phyloP scores from a whole-genome alignment of 1,140 invertebrate genomes.

The Aphelinus atriplicis region DNA sequence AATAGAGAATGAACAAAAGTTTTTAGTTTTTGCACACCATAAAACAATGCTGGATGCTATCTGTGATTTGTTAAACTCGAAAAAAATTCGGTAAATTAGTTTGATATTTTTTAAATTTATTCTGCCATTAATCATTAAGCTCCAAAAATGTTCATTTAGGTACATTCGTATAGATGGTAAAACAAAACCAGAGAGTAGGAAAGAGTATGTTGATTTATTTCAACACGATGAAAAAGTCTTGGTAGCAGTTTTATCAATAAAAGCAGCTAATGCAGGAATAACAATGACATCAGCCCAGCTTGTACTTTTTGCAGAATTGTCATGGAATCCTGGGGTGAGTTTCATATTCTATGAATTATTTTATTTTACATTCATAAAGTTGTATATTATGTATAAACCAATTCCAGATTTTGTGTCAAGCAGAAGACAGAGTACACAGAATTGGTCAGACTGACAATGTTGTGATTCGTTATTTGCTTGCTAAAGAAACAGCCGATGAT shows the following conservation, averaged over 20 bases:
- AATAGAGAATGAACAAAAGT: conserved; percentile 78
- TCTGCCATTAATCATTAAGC: too few species aligned
- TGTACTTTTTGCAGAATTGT: conserved; percentile 95
- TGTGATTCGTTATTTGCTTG: conserved; percentile 86
- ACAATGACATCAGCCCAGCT: conserved; percentile 91
- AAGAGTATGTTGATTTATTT: conserved; percentile 79
- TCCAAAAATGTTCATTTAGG: conserved; percentile 50
- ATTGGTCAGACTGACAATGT: conserved; percentile 89
- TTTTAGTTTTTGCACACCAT: conserved; percentile 95
- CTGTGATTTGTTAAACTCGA: conserved; percentile 70
- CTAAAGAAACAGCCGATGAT: conserved; percentile 90
- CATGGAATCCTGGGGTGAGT: conserved; percentile 96
- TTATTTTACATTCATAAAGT: neutral
- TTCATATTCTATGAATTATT: conserved; percentile 52
- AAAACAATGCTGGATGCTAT: conserved; percentile 81
- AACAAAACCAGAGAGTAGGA: conserved; percentile 75
- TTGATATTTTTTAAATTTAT: too few species aligned
- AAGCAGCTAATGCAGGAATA: conserved; percentile 91
- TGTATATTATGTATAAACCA: neutral
- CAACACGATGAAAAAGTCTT: conserved; percentile 75
- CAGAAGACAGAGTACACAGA: conserved; percentile 94
- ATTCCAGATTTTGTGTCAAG: conserved; percentile 83
- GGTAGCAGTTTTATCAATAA: conserved; percentile 90
- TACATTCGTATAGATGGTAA: conserved; percentile 90
- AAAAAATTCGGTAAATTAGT: conserved; percentile 66